A percentile compares a stretch with the other conserved stretches of the same genome.
These are phyloP conservation scores for Tinamus guttatus DNA, from an alignment of 2,113 vertebrate genomes.

Conservation along the genomic window DNA sequence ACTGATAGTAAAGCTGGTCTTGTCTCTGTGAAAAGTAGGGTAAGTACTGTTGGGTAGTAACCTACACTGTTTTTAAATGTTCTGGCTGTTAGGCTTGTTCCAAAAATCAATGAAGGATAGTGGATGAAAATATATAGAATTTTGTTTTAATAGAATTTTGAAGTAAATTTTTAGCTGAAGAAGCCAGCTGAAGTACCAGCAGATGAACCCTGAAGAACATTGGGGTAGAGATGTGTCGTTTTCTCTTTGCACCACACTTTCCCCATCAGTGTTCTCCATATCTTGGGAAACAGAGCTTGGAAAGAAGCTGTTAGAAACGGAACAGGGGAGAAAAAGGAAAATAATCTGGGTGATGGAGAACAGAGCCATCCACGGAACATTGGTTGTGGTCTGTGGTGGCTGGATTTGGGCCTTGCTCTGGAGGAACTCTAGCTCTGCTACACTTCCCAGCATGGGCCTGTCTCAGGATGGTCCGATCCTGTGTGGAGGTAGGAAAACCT, in stretches of 20 bases:
- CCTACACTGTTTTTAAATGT: neutral
- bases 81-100: neutral
- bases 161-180: neutral
- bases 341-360: neutral
- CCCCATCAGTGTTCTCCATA: fast-evolving
- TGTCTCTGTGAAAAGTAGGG: neutral
- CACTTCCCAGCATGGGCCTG: neutral
- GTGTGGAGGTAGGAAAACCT: neutral
- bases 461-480: fast-evolving
- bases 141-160: constrained; percentile 14
- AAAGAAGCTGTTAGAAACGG: neutral
- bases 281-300: neutral
- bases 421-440: neutral
- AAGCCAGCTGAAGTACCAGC: neutral
- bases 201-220: neutral
- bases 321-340: neutral
- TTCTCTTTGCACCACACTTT: neutral
- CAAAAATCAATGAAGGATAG: neutral
- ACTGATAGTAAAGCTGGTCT: neutral
- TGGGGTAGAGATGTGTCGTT: neutral
- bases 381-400: neutral
- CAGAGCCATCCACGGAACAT: neutral
- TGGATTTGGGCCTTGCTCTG: neutral
- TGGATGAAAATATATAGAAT: neutral
- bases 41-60: neutral